Evolutionary conservation across 2,888 invertebrate species (phyloP).

Genomic region (Antheraea yamamai): DNA sequence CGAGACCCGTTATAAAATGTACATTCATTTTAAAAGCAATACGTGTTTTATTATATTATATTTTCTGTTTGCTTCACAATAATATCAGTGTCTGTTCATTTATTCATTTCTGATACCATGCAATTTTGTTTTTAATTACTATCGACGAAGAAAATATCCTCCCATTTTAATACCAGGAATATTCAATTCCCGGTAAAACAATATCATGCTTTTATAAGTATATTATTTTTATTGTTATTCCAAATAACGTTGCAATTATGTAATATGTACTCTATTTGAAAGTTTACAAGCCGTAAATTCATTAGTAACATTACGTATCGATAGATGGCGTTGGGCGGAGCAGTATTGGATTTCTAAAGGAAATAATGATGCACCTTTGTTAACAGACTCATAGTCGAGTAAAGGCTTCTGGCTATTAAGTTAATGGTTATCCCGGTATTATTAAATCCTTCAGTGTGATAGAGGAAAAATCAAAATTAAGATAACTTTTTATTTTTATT

Average conservation of each 20-base stretch:
- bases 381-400: background rate
- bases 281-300: background rate
- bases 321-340: conserved; percentile 38
- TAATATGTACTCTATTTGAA: background rate
- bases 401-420: background rate
- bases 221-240: background rate
- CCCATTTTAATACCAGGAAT: background rate
- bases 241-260: background rate
- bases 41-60: too few relatives aligned
- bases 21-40: too few relatives aligned
- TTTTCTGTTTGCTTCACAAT: too few relatives aligned
- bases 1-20: too few relatives aligned
- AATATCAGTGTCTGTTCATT: too few relatives aligned
- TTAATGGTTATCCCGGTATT: background rate
- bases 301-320: conserved; percentile 21
- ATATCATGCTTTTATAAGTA: background rate
- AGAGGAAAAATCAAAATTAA: background rate
- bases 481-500: background rate
- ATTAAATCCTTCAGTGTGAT: background rate
- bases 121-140: background rate
- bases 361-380: background rate
- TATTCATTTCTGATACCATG: background rate
- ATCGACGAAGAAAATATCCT: background rate
- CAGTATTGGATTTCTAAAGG: background rate
- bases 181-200: background rate